Base-by-base conservation (phyloP, 2,113 vertebrate species). In the Tamias sibiricus region DNA sequence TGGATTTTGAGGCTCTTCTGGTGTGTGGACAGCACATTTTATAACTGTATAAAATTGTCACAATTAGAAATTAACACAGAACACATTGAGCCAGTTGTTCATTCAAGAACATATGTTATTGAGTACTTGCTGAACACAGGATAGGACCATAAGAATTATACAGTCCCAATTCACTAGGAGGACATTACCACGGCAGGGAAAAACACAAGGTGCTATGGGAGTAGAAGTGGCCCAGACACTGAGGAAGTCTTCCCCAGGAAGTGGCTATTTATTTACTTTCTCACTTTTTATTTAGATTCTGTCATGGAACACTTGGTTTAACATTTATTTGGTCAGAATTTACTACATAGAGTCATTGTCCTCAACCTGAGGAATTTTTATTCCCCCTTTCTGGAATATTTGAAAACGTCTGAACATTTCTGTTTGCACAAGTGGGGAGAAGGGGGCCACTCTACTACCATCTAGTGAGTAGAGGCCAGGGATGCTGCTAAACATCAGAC, bases 1-100 rank as follows among this genome's bases (percentile, higher is more conserved):
- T 98, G 6, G 98, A 98, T 94, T 98, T 99, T 97, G 97, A 98
- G 71, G 95, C 98, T 96, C 98, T 98, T 98, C 99, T 99, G 74
- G 98, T 98, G 66, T 97, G 98, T 1, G 99, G 99, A 93, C 99
- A 99, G 89, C 99, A 99, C 97, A 98, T 99, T 92, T 99, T 98
- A 81, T 99, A 99, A 96, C 99, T 99, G 98, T 90, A 95, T 94
- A 98, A 96, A 98, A 97, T 85, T 97, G 68, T 97, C 0, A 94
- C 80, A 98, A 97, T 97, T 96, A 98, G 94, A 98, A 96, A 97
- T 96, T 88, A 98, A 97, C 91, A 94, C 19, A 96, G 6, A 93
- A 92, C 20, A 92, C 44, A 91, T 9, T 72, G 49, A 90, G 22
- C 19, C 57, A 89, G 32, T 57, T 90, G 79, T 72, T 92, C 62